Evolutionary conservation across 37 sponge, comb jelly and placozoan genomes (phyloP).

Genomic region (Lycopodina hypogea): DNA sequence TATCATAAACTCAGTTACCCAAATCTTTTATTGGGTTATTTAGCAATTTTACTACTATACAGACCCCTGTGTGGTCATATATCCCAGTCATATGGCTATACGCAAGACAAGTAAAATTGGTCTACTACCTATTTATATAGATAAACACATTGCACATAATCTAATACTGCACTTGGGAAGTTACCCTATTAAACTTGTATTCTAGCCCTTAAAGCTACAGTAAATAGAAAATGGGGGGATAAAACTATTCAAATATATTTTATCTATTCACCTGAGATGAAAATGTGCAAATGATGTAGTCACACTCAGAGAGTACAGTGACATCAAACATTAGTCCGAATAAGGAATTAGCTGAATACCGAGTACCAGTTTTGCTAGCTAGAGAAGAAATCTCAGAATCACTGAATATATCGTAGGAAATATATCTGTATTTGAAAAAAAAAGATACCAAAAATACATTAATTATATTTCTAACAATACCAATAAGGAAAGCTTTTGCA

Average conservation of each 20-base stretch:
- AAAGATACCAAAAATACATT: not conserved
- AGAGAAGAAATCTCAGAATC: slow-evolving; percentile 41
- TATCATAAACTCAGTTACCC: too few relatives aligned
- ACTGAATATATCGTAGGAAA: slow-evolving; percentile 50
- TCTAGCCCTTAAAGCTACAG: too few relatives aligned
- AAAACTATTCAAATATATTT: not conserved
- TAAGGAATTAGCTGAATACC: slow-evolving; percentile 56
- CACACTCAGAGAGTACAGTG: slow-evolving; percentile 60
- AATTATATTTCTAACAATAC: not conserved
- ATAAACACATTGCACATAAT: too few relatives aligned
- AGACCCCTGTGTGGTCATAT: too few relatives aligned
- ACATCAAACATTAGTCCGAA: slow-evolving; percentile 69
- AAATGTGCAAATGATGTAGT: slow-evolving; percentile 81
- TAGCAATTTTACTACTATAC: too few relatives aligned
- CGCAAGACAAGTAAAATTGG: too few relatives aligned
- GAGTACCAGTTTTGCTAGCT: slow-evolving; percentile 34
- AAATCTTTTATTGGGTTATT: too few relatives aligned
- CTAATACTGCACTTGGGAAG: too few relatives aligned
- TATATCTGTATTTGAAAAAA: slow-evolving; percentile 41
- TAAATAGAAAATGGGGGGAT: too few relatives aligned
- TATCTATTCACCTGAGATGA: slow-evolving; percentile 69
- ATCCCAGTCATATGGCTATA: too few relatives aligned
- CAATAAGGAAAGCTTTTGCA: not conserved
- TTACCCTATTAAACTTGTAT: too few relatives aligned
- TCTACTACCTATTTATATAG: too few relatives aligned